These are phyloP conservation scores for Margarornis squamiger DNA, from an alignment of 2,797 vertebrate genomes.

Conservation along the genomic window DNA sequence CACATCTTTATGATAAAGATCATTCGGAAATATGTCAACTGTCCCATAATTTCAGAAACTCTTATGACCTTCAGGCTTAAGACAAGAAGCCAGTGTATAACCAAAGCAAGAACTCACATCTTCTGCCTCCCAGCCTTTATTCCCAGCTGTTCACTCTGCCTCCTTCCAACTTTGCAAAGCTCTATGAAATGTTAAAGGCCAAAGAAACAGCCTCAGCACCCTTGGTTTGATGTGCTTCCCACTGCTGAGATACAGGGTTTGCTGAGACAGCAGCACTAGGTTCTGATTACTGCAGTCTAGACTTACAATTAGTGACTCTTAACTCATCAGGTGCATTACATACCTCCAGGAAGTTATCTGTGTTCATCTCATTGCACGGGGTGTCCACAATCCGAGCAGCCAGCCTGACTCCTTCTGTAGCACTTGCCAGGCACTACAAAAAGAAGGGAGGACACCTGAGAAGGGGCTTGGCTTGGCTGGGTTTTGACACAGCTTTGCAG, in stretches of 20 bases:
- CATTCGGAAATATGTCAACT: background rate
- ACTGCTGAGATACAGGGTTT: background rate
- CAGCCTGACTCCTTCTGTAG: constrained; percentile 89
- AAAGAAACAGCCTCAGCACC: background rate
- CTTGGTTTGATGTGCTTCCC: background rate
- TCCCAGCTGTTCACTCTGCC: background rate
- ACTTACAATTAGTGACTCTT: background rate
- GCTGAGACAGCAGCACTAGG: background rate
- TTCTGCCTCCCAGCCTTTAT: background rate
- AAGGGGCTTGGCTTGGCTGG: background rate
- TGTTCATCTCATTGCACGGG: constrained; percentile 97
- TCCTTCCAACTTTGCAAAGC: background rate
- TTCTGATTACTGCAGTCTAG: background rate
- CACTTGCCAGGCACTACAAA: constrained; percentile 86
- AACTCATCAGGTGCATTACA: constrained; percentile 18
- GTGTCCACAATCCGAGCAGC: constrained; percentile 97
- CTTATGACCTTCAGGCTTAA: background rate
- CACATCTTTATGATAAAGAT: background rate
- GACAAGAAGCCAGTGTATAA: background rate
- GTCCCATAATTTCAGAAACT: background rate
- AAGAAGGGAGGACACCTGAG: background rate
- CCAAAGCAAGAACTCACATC: background rate
- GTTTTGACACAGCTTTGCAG: background rate
- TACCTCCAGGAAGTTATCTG: constrained; percentile 90
- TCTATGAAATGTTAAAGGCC: background rate